Base-by-base conservation (phyloP, 2,888 invertebrate genomes). In the Eumerus sabulonum region DNA sequence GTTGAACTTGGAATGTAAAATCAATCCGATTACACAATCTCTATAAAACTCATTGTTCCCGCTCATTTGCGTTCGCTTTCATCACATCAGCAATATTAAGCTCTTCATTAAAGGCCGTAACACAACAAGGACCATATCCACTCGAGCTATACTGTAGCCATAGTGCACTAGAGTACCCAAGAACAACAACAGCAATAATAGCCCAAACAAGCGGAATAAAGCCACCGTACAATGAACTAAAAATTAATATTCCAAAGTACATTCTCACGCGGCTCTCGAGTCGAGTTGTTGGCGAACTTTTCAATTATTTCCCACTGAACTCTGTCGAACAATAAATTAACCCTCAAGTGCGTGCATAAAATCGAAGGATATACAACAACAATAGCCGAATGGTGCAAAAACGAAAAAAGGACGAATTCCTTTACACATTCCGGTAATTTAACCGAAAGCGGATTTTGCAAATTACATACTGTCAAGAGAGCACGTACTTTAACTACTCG, bases 301-400 rank as follows among this genome's bases (percentile, higher is more conserved):
- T 67, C 72, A 73, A 77, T 77, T 73, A 63, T 51, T 59, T 67
- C 57, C 72, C 67, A 67, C 44, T 62, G 72, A 72, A 67, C 67
- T 57, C 56, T 38, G 62, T 57, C 62, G 5, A 51, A 73, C 57
- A 77, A 67, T 57, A 72, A 72, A 77, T 67, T 57, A 40, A 63
- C 51, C 67, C 57, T 67, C 40, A 60, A 60, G 57, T 57, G 63
- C 9, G 12, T 12, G 27, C 7, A 44, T 60, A 44, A n/a, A 59
- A 59, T 50, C 13, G 56, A 62, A 77, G 60, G 27, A 27, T 27
- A 66, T 45, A 71, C 48, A 76, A 45, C 42, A 51, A 53, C 45
- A 59, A 27, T 7, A 66, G 40, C 9, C n/a, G n/a, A 38, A 47
- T 12, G 16, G 17, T 12, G 45, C 44, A 11, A 35, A 35, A 47